These are phyloP conservation scores for Oryzias javanicus DNA, from an alignment of 2,113 vertebrate genomes.

Conservation along the genomic window DNA sequence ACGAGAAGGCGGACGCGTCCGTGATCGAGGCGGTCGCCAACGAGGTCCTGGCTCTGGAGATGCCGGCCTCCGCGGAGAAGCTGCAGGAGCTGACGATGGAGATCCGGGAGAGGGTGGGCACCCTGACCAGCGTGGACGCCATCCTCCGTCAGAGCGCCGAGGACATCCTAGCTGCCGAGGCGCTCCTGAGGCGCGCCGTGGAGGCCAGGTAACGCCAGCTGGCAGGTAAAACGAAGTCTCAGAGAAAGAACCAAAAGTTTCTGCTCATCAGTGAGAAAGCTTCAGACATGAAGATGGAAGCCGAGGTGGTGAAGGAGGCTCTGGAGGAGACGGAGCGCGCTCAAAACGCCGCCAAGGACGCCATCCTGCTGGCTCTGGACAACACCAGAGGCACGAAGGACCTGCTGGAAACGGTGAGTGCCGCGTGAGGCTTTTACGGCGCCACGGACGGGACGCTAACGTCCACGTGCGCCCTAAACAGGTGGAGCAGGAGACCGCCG, in stretches of 20 bases:
- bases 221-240: no score
- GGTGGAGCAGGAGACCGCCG: slow-evolving; percentile 88
- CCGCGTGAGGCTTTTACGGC: slow-evolving; percentile 11
- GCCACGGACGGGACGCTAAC: no score
- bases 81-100: slow-evolving; percentile 86
- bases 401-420: slow-evolving; percentile 83
- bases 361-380: slow-evolving; percentile 83
- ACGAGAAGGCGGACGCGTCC: slow-evolving; percentile 85
- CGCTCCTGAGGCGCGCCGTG: slow-evolving; percentile 83
- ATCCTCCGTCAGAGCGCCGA: slow-evolving; percentile 87
- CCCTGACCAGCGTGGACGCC: slow-evolving; percentile 87
- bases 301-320: slow-evolving; percentile 79
- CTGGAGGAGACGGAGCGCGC: slow-evolving; percentile 86
- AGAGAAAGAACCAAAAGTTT: not conserved
- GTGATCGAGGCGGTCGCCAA: slow-evolving; percentile 92
- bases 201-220: slow-evolving; percentile 75
- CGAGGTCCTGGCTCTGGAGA: slow-evolving; percentile 90
- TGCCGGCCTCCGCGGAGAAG: slow-evolving; percentile 87
- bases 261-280: slow-evolving; percentile 78
- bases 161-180: slow-evolving; percentile 84
- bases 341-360: slow-evolving; percentile 81
- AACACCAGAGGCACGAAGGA: slow-evolving; percentile 85
- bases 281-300: slow-evolving; percentile 78
- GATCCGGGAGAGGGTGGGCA: slow-evolving; percentile 85
- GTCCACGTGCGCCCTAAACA: slow-evolving; percentile 34